Base-by-base conservation (phyloP, 2,888 invertebrate genomes). In the Ophioninae sp. region DNA sequence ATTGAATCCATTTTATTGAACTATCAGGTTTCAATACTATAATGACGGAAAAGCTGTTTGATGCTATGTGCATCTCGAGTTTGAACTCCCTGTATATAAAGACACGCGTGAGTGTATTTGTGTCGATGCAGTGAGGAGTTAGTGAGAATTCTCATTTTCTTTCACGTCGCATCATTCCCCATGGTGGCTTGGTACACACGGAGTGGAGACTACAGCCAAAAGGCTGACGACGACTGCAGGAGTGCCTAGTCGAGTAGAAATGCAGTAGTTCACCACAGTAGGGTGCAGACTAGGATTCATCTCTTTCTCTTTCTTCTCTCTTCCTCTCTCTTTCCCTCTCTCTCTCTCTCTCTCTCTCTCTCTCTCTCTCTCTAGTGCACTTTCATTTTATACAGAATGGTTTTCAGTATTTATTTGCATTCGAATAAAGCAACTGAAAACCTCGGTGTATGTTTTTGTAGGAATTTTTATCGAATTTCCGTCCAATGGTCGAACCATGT, bases 171-270 rank as follows among this genome's bases (percentile, higher is more conserved):
- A 6, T 20, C 22, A 13, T 69, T 56, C 9, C 56, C 23, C 23
- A 9, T 56, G 9, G 7, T 23, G 69, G 13, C 2, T 23, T 20
- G 30, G 56, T 30, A 56, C 23, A 69, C 17, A 23, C 23, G 39
- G 20, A 63, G 13, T 9, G 17, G 23, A 68, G 22, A 44, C 51
- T 51, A 17, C n/a, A 68, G 51, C 13, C 22, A 51, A 68, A 17
- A 68, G 51, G 68, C 23, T 51, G 65, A 51, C 20, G 51, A 23
- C 65, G 23, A 51, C 17, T 3, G 51, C 51, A 51, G 22, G 51
- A 51, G 51, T 51, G 23, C 51, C 56, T 51, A n/a, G 30, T 56
- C 56, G 56, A 69, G 69, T n/a, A 23, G 44, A 51, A 51, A 69
- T 30, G 23, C 69, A 69, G 56, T 8, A 13, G 56, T 30, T 30